Evolutionary conservation across 2,888 invertebrate species (phyloP), one percentile per base, ranked within the genome.

Genomic region (Cabera pusaria): DNA sequence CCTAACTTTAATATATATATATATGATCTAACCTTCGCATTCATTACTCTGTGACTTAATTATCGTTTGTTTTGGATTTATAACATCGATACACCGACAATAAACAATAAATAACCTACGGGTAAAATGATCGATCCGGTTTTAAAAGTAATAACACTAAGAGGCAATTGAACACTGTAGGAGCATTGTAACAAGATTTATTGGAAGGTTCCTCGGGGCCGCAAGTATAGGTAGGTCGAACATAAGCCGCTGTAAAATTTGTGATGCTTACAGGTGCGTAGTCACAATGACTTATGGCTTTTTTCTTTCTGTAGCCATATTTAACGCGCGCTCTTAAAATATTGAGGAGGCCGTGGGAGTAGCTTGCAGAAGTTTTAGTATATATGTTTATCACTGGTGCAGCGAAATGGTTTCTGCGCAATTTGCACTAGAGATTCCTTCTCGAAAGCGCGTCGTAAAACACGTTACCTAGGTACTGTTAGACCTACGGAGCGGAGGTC

Each of bases 341-440:
- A 27, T 33, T 28, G 6, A 22, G 16, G 11, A 18, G 6, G n/a
- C 17, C 22, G 11, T 23, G 25, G 8, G n/a, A 37, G 20, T 28
- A 33, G 25, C 19, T 31, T n/a, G n/a, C n/a, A n/a, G 9, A 8
- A 16, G 18, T 22, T 20, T 16, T 16, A 26, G 14, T 38, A 18
- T 39, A 25, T 41, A 36, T 46, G 28, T 75, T 71, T 72, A 71
- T 68, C 59, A 64, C 64, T 56, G 41, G 57, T 59, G 63, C 58
- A 64, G 55, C 59, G 59, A 61, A 71, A 68, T 65, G 63, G 63
- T 58, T 61, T 64, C 57, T 50, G 58, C 46, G 59, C 65, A 68
- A 68, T 72, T 72, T 70, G 59, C 67, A 66, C 63, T 54, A 63
- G 64, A 64, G 63, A 70, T 72, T 71, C 62, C 67, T 65, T 42